These are phyloP conservation scores for Cataglyphis rosenhaueri DNA, from an alignment of 2,888 invertebrate genomes.

Conservation along the genomic window DNA sequence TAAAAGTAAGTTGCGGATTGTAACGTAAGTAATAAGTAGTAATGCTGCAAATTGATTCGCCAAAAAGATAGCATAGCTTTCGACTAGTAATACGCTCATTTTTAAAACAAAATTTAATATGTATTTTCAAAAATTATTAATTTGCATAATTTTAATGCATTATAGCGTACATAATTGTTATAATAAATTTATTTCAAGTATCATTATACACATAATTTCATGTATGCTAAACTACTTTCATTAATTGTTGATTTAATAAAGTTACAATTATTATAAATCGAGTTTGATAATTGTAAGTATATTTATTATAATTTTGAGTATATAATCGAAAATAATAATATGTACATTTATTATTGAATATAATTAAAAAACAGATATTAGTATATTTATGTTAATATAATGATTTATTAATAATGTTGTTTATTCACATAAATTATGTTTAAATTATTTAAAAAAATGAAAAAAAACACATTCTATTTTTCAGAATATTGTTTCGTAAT, in stretches of 20 bases:
- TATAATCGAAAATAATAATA: conserved; percentile 29
- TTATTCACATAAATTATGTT: conserved; percentile 15
- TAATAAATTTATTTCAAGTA: conserved; percentile 11
- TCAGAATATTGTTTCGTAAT: background rate
- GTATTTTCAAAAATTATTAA: conserved; percentile 10
- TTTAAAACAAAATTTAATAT: conserved; percentile 5
- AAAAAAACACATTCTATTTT: background rate
- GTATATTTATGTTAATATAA: background rate
- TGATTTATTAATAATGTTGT: background rate
- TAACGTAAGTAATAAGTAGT: background rate
- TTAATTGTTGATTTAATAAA: conserved; percentile 44
- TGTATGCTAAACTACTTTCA: conserved; percentile 27
- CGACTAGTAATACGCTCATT: background rate
- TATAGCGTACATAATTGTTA: background rate
- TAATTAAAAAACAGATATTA: conserved; percentile 24
- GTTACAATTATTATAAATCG: background rate
- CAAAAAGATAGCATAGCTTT: background rate
- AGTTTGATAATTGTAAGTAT: conserved; percentile 43
- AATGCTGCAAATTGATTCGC: background rate
- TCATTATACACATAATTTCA: background rate
- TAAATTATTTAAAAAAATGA: background rate
- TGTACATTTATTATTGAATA: background rate
- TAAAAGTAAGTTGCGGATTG: background rate
- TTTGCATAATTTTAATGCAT: conserved; percentile 4
- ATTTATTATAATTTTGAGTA: conserved; percentile 26